Conservation (phyloP, 2,797 vertebrate species). For the Aselliscus stoliczkanus region DNA sequence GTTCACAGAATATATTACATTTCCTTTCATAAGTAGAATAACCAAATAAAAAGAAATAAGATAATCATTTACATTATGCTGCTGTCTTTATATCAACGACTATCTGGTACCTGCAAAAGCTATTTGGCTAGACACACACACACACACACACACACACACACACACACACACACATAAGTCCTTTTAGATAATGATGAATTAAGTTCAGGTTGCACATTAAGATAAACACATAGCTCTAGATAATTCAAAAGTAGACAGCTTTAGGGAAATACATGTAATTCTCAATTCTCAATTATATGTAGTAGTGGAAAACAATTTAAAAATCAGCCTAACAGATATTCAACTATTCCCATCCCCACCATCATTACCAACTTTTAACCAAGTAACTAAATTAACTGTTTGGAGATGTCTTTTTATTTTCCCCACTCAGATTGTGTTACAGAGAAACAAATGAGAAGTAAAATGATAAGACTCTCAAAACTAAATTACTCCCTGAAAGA, state of each 20-base stretch:
- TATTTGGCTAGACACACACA: not conserved
- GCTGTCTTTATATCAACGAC: not conserved
- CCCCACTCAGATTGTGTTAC: not conserved
- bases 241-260: slow-evolving; percentile 3
- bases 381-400: slow-evolving; percentile 13
- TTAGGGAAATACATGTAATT: not conserved
- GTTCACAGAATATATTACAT: not conserved
- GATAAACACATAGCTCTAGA: not conserved
- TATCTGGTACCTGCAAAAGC: not conserved
- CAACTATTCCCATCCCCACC: not conserved
- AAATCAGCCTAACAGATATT: slow-evolving; percentile 32
- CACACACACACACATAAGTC: not conserved
- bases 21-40: slow-evolving; percentile 3
- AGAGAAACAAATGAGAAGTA: slow-evolving; percentile 46
- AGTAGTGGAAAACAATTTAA: slow-evolving; percentile 35
- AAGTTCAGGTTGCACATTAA: not conserved
- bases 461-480: slow-evolving; percentile 43
- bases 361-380: slow-evolving; percentile 5
- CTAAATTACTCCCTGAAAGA: slow-evolving; percentile 21
- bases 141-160: not conserved
- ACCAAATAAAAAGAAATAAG: not conserved
- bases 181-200: not conserved
- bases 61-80: not conserved
- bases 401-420: slow-evolving; percentile 23
- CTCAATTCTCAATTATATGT: not conserved